These are phyloP conservation scores for Axea sp. DNA, from an alignment of 2,888 invertebrate genomes.

Conservation along the genomic window DNA sequence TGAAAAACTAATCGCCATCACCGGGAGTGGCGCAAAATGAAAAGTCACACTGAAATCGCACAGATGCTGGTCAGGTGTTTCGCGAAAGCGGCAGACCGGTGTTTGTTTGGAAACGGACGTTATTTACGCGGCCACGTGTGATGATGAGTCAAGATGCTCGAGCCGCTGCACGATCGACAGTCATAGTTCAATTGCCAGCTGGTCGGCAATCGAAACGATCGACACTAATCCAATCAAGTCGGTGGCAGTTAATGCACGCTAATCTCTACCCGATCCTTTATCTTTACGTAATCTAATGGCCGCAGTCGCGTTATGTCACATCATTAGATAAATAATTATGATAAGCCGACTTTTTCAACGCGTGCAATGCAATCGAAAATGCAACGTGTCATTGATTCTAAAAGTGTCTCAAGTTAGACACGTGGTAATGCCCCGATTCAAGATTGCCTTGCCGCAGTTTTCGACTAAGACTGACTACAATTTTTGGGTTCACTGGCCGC, in stretches of 20 bases:
- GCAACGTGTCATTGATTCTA: too few species aligned
- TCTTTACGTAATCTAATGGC: conserved; percentile 28
- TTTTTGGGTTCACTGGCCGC: too few species aligned
- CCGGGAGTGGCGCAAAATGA: too few species aligned
- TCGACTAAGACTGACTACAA: too few species aligned
- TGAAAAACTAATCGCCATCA: too few species aligned
- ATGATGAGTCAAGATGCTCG: conserved; percentile 13
- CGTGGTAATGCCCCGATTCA: too few species aligned
- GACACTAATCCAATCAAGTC: conserved; percentile 13
- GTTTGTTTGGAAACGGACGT: not conserved
- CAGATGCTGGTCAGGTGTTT: too few species aligned
- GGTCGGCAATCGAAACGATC: not conserved
- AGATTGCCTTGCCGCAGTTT: too few species aligned
- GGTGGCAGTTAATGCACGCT: conserved; percentile 17
- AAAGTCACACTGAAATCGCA: too few species aligned
- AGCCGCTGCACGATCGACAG: conserved; percentile 11
- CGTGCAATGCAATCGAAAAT: too few species aligned
- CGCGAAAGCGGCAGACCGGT: not conserved
- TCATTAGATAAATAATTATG: conserved; percentile 16
- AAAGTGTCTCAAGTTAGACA: too few species aligned
- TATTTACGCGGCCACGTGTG: conserved; percentile 12
- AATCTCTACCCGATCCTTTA: conserved; percentile 19
- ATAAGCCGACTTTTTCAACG: too few species aligned
- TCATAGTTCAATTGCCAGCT: not conserved
- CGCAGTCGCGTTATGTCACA: conserved; percentile 19